Evolutionary conservation across 2,113 vertebrate species (phyloP).

Genomic region (Poicephalus gulielmi): DNA sequence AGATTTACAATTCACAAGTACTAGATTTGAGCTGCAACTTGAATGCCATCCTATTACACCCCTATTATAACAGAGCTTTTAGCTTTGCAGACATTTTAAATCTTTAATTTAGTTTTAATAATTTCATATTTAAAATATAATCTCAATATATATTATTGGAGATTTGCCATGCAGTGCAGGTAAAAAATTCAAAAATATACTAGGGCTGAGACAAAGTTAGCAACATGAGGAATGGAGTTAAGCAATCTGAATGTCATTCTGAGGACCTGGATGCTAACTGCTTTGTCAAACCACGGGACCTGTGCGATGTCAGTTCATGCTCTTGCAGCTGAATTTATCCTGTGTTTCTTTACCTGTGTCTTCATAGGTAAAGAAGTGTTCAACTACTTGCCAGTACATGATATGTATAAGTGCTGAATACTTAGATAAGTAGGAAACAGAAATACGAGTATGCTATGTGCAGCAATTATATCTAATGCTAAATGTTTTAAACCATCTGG

Average conservation of each 20-base stretch:
- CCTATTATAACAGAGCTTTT: background rate
- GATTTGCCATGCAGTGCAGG: background rate
- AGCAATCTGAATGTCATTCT: background rate
- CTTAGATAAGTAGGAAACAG: background rate
- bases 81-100: background rate
- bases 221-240: background rate
- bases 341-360: too few relatives aligned
- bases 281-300: background rate
- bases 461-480: background rate
- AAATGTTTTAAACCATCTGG: background rate
- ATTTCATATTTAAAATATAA: background rate
- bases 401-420: rapidly evolving
- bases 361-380: background rate
- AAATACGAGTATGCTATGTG: rapidly evolving
- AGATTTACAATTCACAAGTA: background rate
- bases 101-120: background rate
- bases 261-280: background rate
- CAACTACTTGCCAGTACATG: background rate
- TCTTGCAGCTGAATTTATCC: background rate
- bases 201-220: background rate
- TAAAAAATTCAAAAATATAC: background rate
- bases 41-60: background rate
- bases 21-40: background rate
- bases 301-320: background rate
- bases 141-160: background rate